Percentiles rank a stretch among this genome's conserved stretches.
These are phyloP conservation scores for Podilymbus podiceps DNA, from an alignment of 2,113 vertebrate species.

Conservation along the genomic window DNA sequence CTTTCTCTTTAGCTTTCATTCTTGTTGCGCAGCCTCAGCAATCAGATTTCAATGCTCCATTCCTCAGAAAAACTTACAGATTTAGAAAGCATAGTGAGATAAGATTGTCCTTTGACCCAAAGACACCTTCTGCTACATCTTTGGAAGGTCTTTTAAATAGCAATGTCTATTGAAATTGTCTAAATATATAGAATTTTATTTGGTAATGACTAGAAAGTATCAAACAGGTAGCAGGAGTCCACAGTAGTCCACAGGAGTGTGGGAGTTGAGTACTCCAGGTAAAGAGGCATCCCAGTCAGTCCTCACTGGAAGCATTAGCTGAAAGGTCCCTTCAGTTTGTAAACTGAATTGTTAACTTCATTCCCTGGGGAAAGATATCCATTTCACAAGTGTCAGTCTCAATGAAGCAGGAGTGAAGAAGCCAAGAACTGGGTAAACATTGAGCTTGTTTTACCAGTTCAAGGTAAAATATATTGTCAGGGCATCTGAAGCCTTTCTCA, in stretches of 20 bases:
- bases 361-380: background rate
- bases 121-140: constrained; percentile 25
- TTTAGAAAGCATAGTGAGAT: constrained; percentile 65
- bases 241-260: background rate
- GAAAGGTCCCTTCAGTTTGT: constrained; percentile 4
- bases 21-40: constrained; percentile 65
- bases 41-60: constrained; percentile 70
- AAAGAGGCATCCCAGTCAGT: background rate
- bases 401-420: background rate
- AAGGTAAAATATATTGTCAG: background rate
- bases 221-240: background rate
- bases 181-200: constrained; percentile 30
- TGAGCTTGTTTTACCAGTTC: background rate
- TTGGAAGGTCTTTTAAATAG: constrained; percentile 62
- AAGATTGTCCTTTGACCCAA: constrained; percentile 55
- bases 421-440: background rate
- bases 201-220: constrained; percentile 24
- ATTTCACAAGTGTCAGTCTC: constrained; percentile 25
- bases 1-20: constrained; percentile 72
- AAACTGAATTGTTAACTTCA: background rate
- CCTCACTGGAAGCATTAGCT: background rate
- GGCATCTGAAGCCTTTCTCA: background rate
- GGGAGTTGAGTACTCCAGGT: background rate
- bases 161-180: constrained; percentile 41
- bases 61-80: constrained; percentile 63